Base-by-base conservation (phyloP, 2,888 invertebrate genomes). In the Trisateles emortualis region DNA sequence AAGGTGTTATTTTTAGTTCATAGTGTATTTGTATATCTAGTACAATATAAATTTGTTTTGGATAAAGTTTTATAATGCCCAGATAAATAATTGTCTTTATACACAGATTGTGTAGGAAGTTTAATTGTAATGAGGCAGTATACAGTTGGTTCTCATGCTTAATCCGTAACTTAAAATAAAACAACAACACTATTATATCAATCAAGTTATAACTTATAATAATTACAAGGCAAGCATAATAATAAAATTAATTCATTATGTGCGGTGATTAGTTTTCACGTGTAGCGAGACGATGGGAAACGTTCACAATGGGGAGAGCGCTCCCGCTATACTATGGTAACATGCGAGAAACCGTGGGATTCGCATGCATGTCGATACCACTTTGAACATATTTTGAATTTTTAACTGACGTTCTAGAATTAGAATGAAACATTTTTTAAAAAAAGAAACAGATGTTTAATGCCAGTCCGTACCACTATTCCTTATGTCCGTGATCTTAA, bases 271-370 rank as follows among this genome's bases (percentile, higher is more conserved):
- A 51, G 61, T 70, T 68, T 41, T 70, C 70, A 68, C 50, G 54
- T 48, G 19, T 43, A 41, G 46, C 33, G 42, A 59, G 52, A 45
- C 36, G 40, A 52, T 71, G 71, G 53, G 71, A 71, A 71, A 44
- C 1, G 8, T 4, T 52, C 30, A 71, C 71, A 71, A 71, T 71
- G 45, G 66, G 45, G 64, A 71, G 64, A 71, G 64, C 43, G 46
- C 24, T 36, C 32, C 17, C 38, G 45, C 26, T 38, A 32, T 24
- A 49, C 30, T 38, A n/a, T n/a, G 40, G 41, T 5, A 47, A 44
- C 30, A 45, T 47, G 30, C 30, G 55, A 66, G 71, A 71, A 71
- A 71, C 56, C 71, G 71, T 71, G 71, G 57, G 71, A 71, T n/a
- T 51, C 24, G 35, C 52, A 55, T 61, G 60, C 46, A 53, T 29